Evolutionary conservation across 2,113 vertebrate genomes (phyloP).

Genomic region (Corydoras sp.): DNA sequence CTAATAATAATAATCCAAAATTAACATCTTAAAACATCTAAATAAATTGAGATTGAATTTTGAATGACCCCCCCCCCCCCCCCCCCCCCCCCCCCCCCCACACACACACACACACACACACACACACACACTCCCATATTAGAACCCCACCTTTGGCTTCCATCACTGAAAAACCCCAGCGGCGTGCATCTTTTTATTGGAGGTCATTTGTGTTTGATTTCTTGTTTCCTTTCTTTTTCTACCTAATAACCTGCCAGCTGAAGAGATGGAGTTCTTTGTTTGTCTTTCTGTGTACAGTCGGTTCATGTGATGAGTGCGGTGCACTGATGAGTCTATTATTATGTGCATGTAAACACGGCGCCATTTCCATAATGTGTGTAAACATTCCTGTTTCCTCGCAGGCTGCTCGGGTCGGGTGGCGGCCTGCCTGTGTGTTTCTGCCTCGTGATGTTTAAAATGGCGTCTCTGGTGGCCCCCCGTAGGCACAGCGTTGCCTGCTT

Average conservation of each 20-base stretch:
- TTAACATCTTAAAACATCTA: too few relatives aligned
- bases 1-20: too few relatives aligned
- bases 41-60: too few relatives aligned
- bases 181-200: not conserved
- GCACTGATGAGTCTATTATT: slow-evolving; percentile 9
- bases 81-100: too few relatives aligned
- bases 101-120: too few relatives aligned
- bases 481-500: not conserved
- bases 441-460: not conserved
- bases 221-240: not conserved
- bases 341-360: slow-evolving; percentile 1
- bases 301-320: slow-evolving; percentile 7
- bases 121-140: too few relatives aligned
- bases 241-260: too few relatives aligned
- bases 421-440: not conserved
- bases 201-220: slow-evolving; percentile 1
- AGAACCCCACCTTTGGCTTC: too few relatives aligned
- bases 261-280: not conserved
- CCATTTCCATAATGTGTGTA: slow-evolving; percentile 3
- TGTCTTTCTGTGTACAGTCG: not conserved
- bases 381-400: slow-evolving; percentile 2
- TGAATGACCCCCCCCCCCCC: not conserved
- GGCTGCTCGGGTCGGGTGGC: not conserved
- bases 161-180: not conserved
- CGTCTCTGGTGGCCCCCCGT: slow-evolving; percentile 5